Conservation (phyloP, 2,888 invertebrate species). For the Eristalinus aeneus region DNA sequence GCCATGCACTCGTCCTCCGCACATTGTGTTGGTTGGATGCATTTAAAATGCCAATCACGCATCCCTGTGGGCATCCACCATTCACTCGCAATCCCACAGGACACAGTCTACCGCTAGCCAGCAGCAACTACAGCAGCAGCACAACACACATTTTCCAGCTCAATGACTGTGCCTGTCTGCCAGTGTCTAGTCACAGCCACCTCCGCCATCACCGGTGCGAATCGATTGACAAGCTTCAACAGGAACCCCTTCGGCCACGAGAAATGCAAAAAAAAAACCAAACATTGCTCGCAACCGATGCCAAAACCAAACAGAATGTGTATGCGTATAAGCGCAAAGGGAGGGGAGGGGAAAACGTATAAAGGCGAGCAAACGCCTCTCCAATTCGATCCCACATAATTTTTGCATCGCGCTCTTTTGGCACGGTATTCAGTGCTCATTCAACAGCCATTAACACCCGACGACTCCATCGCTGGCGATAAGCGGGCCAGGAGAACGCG, state of each 20-base stretch:
- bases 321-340: slow-evolving; percentile 18
- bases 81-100: slow-evolving; percentile 57
- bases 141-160: slow-evolving; percentile 30
- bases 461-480: slow-evolving; percentile 36
- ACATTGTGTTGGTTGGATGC: not conserved
- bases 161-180: slow-evolving; percentile 53
- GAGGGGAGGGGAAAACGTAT: not conserved
- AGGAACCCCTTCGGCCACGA: slow-evolving; percentile 6
- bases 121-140: not conserved
- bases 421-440: slow-evolving; percentile 41
- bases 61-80: slow-evolving; percentile 62
- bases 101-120: slow-evolving; percentile 16
- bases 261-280: not conserved
- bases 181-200: slow-evolving; percentile 58
- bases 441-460: slow-evolving; percentile 65
- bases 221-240: slow-evolving; percentile 60
- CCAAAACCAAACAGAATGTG: slow-evolving; percentile 38
- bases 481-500: slow-evolving; percentile 28
- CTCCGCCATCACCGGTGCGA: slow-evolving; percentile 46
- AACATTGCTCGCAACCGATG: slow-evolving; percentile 33
- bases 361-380: slow-evolving; percentile 63
- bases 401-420: slow-evolving; percentile 39
- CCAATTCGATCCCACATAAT: slow-evolving; percentile 58
- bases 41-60: slow-evolving; percentile 64
- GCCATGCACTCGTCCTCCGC: not conserved